Conservation (phyloP, 1,140 invertebrate genomes). For the Oryzaephilus surinamensis region DNA sequence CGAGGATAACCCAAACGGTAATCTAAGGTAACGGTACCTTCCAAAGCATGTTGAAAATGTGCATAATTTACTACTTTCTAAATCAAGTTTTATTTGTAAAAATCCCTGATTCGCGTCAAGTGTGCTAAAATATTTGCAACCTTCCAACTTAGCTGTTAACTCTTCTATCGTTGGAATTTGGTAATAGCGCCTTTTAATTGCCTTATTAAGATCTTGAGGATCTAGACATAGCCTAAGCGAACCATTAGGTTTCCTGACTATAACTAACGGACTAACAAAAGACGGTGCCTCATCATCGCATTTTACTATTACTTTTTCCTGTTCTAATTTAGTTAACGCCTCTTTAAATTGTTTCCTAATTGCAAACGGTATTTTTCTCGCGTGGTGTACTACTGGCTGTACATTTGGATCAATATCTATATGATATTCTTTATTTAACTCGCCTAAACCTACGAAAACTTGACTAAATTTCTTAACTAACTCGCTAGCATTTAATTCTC, state of each 20-base stretch:
- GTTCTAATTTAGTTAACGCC: constrained; percentile 41
- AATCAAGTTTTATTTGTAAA: constrained; percentile 16
- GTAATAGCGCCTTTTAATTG: constrained; percentile 29
- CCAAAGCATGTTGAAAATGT: constrained; percentile 14
- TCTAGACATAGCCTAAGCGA: constrained; percentile 36
- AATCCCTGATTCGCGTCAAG: constrained; percentile 23
- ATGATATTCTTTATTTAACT: constrained; percentile 10
- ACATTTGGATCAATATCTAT: constrained; percentile 7
- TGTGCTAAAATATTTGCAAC: constrained; percentile 10
- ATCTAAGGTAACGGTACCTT: constrained; percentile 4
- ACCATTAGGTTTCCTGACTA: constrained; percentile 29
- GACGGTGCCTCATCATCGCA: too few relatives aligned
- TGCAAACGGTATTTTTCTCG: neutral
- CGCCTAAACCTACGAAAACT: constrained; percentile 6
- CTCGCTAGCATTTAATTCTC: constrained; percentile 6
- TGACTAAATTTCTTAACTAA: constrained; percentile 6
- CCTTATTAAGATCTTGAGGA: constrained; percentile 35
- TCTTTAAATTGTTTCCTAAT: neutral
- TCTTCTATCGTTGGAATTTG: constrained; percentile 27
- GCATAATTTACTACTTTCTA: constrained; percentile 10
- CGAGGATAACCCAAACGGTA: constrained; percentile 4
- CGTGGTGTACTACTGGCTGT: neutral
- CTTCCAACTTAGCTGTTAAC: constrained; percentile 12
- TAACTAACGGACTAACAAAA: constrained; percentile 31
- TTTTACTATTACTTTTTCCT: constrained; percentile 24